Evolutionary conservation across 1,140 invertebrate species (phyloP), one percentile per base, ranked within the genome.

Genomic region (Polypedilum pembai): DNA sequence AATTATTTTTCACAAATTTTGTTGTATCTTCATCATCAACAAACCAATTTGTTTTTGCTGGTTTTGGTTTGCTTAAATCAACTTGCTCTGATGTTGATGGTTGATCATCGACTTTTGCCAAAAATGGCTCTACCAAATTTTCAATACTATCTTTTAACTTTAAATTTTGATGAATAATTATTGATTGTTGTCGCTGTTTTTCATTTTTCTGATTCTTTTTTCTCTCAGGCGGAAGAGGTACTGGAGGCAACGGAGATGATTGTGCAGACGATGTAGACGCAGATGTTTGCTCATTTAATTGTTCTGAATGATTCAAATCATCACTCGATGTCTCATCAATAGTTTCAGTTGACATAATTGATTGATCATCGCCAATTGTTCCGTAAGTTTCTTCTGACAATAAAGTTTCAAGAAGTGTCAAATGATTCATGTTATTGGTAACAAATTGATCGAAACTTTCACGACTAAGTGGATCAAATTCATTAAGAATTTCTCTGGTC

Each of bases 381-480:
- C 80, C 80, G 73, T 82, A 82, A 17, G 80, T 81, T 40, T 81
- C 81, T 75, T 82, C 81, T 75, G 80, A 79, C 8, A 82, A 77
- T 45, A 82, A 75, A 76, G 80, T 78, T 74, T 82, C 81, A 17
- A 82, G 77, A 24, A 82, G 75, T 73, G 81, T 74, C 40, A 82
- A 74, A 73, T 82, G 78, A 75, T 82, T 82, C 73, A 80, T 81
- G 73, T 81, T 81, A 75, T 80, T 79, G n/a, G 18, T 69, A n/a
- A 76, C 73, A 21, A 24, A 41, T 15, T 17, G 73, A 12, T 75
- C 75, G 8, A 73, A 40, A 8, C 69, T 75, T 73, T 41, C 17
- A 1, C 69, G 10, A 10, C 12, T 20, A n/a, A 82, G 73, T n/a
- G 81, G 81, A 77, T 82, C 81, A 21, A 82, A 82, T 76, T 82